Base-by-base conservation (phyloP, 2,797 vertebrate species). In the Hippopotamyrus pictus region DNA sequence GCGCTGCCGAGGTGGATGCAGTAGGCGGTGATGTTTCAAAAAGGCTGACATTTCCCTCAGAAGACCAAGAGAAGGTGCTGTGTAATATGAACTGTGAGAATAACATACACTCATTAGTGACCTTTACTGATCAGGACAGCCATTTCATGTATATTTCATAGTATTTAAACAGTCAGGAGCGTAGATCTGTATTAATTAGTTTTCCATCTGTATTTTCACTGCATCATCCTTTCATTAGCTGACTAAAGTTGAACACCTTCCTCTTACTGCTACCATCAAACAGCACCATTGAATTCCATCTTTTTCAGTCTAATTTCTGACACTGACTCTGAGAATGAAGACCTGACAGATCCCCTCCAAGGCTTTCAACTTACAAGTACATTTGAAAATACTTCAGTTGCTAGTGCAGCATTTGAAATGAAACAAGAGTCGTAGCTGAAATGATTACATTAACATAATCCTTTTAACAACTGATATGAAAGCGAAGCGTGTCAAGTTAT, bases 1-100 rank as follows among this genome's bases (percentile, higher is more conserved):
- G n/a, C 22, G 46, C 14, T 69, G 62, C 87, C 41, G 73, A 88
- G 76, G 86, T 88, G 86, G 89, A 88, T 33, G 82, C 76, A 44
- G 76, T 84, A 44, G 89, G 89, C 8, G 82, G 79, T 6, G 46
- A 88, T 22, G 54, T 25, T 90, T 86, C 84, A 33, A 65, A 88
- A 84, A 65, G 85, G 65, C 19, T 50, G 73, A 53, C 37, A 53
- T 62, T 51, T 86, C n/a, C 82, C 33, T 69, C 84, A 25, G 54
- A 62, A 62, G 17, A n/a, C 17, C 25, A 69, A 14, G 88, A 46
- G 37, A 33, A 50, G 83, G 48, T 85, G 17, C 53, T 62, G 76
- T 48, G 53, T 84, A 48, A 46, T 50, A 59, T 22, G n/a, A 22
- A 50, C 25, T 33, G 8, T 65, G 41, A 54, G 46, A n/a, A 29